phyloP scores from a whole-genome alignment of 2,888 invertebrate genomes.

The Parasteatoda lunata region DNA sequence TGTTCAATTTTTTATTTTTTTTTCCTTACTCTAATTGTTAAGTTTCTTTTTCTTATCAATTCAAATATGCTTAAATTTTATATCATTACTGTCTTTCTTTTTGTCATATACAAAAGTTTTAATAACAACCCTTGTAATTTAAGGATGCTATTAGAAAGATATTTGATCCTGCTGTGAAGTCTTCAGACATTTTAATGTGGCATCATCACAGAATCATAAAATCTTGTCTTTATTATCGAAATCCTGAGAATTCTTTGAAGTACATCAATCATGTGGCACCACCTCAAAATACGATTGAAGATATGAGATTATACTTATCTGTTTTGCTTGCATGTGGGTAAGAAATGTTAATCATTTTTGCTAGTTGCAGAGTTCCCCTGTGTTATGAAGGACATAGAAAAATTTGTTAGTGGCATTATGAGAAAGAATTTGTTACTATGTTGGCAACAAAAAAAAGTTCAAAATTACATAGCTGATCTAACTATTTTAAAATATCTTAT shows the following conservation, averaged over 20 bases:
- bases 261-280: slow-evolving; percentile 81
- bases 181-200: slow-evolving; percentile 81
- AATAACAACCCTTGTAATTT: slow-evolving; percentile 21
- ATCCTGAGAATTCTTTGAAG: slow-evolving; percentile 82
- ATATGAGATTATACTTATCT: slow-evolving; percentile 77
- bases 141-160: slow-evolving; percentile 82
- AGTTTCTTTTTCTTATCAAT: too few species aligned
- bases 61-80: too few species aligned
- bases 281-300: slow-evolving; percentile 77
- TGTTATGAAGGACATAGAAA: too few species aligned
- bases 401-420: too few species aligned
- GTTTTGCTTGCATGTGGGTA: slow-evolving; percentile 80
- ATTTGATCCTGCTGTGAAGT: slow-evolving; percentile 79
- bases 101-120: not conserved
- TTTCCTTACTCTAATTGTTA: too few species aligned
- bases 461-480: too few species aligned
- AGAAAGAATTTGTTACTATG: too few species aligned
- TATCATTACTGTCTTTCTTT: too few species aligned
- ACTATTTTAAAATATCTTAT: too few species aligned
- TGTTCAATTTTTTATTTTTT: too few species aligned
- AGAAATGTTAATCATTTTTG: slow-evolving; percentile 21
- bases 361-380: too few species aligned
- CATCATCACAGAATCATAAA: slow-evolving; percentile 83
- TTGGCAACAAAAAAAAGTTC: too few species aligned
- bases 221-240: slow-evolving; percentile 80